Base-by-base conservation (phyloP, 2,888 invertebrate genomes). In the Heliconius charithonia region DNA sequence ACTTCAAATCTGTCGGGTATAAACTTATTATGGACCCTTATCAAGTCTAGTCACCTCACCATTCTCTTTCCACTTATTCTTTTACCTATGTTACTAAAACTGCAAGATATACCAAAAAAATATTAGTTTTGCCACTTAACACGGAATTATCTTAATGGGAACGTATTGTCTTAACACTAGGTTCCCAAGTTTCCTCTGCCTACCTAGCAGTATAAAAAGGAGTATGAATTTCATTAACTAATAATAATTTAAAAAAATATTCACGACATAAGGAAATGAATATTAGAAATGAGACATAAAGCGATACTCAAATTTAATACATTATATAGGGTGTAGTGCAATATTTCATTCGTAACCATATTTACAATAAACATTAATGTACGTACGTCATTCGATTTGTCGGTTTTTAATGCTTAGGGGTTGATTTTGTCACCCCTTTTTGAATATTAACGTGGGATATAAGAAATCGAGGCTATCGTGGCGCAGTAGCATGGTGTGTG, bases 331-430 rank as follows among this genome's bases (percentile, higher is more conserved):
- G 29, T 63, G 62, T 16, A 63, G 25, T 32, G 79, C 83, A 77
- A 86, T 86, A 85, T 84, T 84, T 86, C 84, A 86, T 81, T 77
- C 81, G 76, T 85, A 86, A 87, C 86, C 85, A 83, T 87, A 86
- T 88, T 88, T 88, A 87, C 87, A 86, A 87, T 86, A 85, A 86
- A 85, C 84, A 85, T 85, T 84, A 85, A 82, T 83, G 80, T 83
- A 72, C 72, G 80, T 84, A 72, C 72, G 80, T 84, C 84, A 86
- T 87, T 85, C 84, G 83, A 86, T 84, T 86, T 87, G 86, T 85
- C 85, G 85, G 85, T 86, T 85, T 85, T 84, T 85, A 85, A 86
- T 86, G 83, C 73, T 77, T 45, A 78, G 82, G 86, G 84, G 83
- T 78, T 56, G 70, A 37, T 72, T 71, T 65, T 69, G 70, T 76